Evolutionary conservation across 2,888 invertebrate species (phyloP).

Genomic region (Limnephilus rhombicus): DNA sequence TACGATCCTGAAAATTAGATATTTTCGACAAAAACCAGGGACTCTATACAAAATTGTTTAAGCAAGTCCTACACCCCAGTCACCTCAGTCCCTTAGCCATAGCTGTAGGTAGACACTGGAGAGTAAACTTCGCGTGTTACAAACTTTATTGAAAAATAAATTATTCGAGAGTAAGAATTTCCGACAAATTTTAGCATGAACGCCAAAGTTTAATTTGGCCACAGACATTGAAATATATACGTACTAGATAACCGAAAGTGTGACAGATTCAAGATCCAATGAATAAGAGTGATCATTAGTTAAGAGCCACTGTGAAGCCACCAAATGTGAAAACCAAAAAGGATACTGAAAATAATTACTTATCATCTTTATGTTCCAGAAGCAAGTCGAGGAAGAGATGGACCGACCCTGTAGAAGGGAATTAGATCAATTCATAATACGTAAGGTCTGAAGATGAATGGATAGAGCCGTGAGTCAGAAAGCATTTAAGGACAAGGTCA

Average conservation of each 20-base stretch:
- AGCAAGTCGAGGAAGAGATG: too few relatives aligned
- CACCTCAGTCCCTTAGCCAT: not conserved
- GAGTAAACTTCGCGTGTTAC: slow-evolving; percentile 10
- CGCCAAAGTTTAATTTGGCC: slow-evolving; percentile 17
- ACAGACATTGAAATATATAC: not conserved
- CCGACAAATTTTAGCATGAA: slow-evolving; percentile 15
- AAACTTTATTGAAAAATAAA: slow-evolving; percentile 53
- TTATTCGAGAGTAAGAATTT: slow-evolving; percentile 21
- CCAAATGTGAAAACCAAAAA: too few relatives aligned
- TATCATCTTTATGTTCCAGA: too few relatives aligned
- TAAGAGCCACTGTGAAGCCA: too few relatives aligned
- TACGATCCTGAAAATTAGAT: not conserved
- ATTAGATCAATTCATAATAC: too few relatives aligned
- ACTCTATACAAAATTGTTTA: slow-evolving; percentile 22
- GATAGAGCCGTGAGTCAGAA: not conserved
- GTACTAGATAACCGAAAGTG: not conserved
- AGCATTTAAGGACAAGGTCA: not conserved
- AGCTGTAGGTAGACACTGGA: not conserved
- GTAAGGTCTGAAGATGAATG: too few relatives aligned
- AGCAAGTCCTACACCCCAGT: not conserved
- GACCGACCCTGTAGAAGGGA: too few relatives aligned
- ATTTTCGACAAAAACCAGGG: slow-evolving; percentile 29
- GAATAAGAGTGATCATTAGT: not conserved
- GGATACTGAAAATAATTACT: too few relatives aligned
- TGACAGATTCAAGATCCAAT: not conserved